These are phyloP conservation scores for Erynnis tages DNA, from an alignment of 2,888 invertebrate genomes.

Conservation along the genomic window DNA sequence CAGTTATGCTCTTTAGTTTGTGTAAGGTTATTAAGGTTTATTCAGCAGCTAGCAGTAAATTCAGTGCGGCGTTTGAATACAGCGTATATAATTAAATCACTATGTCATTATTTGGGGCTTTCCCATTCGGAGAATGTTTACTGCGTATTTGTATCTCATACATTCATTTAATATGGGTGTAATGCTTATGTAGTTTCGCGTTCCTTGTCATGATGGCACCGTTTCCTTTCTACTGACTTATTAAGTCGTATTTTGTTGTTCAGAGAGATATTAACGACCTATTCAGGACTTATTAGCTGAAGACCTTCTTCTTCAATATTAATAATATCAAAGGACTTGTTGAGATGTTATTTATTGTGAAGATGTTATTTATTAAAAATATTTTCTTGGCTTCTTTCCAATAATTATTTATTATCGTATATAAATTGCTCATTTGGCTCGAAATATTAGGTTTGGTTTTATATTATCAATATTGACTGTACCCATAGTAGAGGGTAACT, in stretches of 20 bases:
- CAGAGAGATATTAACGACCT: neutral
- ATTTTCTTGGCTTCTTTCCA: constrained; percentile 11
- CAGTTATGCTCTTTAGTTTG: constrained; percentile 38
- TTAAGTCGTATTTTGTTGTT: neutral
- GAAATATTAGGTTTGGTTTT: neutral
- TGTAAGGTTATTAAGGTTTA: constrained; percentile 58
- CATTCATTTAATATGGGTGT: constrained; percentile 3
- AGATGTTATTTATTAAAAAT: neutral
- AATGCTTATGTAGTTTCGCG: constrained; percentile 3
- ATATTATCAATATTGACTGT: neutral
- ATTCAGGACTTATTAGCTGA: neutral
- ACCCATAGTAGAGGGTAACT: too few relatives aligned
- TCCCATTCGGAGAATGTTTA: constrained; percentile 39
- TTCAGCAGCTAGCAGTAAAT: constrained; percentile 63
- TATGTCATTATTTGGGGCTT: constrained; percentile 43
- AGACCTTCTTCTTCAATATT: neutral
- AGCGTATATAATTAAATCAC: constrained; percentile 56
- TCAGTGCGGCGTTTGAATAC: constrained; percentile 59
- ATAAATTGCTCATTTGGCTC: neutral
- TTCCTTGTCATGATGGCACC: constrained; percentile 1
- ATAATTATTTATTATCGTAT: constrained; percentile 3
- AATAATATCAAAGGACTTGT: neutral
- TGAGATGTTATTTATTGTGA: neutral
- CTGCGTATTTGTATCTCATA: constrained; percentile 10
- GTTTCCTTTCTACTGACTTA: constrained; percentile 1